Base-by-base conservation (phyloP, 2,888 invertebrate species). In the Creontiades dilutus region DNA sequence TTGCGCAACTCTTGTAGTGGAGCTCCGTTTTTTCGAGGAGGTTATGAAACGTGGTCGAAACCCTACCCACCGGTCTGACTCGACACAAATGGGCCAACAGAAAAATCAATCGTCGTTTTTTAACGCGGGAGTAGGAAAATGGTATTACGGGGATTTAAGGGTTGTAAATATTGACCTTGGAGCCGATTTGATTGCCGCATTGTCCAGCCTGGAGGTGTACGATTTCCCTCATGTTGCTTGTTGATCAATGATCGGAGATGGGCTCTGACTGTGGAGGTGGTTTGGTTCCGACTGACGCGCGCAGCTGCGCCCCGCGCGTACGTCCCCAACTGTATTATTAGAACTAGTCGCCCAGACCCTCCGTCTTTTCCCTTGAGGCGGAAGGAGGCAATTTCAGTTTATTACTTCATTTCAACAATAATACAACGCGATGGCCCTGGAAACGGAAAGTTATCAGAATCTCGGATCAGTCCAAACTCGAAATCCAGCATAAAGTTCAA, bases 171-270 rank as follows among this genome's bases (percentile, higher is more conserved):
- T 86, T 91, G 92, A 95, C 95, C 94, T 95, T 95, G 13, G 95
- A 94, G 75, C 95, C 95, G 91, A 95, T 95, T 93, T 95, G 95
- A 92, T 95, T 95, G 90, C 95, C 95, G 92, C 95, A 95, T 92
- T 95, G 95, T 55, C 95, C 95, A 52, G 95, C 95, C 92, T 95
- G 95, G n/a, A 95, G 93, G 92, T 95, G 95, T 57, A 94, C 94
- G 91, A 95, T 95, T 93, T 95, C 95, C 92, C 95, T 94, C 95
- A 95, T 95, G 86, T n/a, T 90, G 61, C 47, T 82, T n/a, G 80
- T 80, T 80, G 23, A 57, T 19, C 19, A 16, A 14, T 52, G 52
- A 52, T 12, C 5, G 61, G 19, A n/a, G 57, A 9, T 57, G 57
- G 57, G 61, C 61, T 14, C n/a, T 57, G 57, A 57, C 23, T 14